A percentile compares a stretch with the other conserved stretches of the same genome.
Conservation (phyloP, 2,797 vertebrate species). For the Otolemur crassicaudatus region DNA sequence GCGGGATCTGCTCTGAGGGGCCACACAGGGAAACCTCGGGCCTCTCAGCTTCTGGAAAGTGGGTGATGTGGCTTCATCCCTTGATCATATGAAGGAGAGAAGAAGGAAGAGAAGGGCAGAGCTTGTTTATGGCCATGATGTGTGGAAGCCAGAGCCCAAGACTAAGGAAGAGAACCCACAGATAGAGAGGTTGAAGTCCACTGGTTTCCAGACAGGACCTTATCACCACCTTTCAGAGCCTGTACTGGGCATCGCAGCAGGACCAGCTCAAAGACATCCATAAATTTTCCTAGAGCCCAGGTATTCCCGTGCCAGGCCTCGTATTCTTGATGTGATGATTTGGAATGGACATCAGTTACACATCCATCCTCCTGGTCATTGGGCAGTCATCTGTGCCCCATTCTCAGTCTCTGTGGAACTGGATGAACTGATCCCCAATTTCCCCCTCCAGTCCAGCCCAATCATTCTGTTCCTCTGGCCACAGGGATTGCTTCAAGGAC, state of each 20-base stretch:
- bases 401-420: background rate
- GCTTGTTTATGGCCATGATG: background rate
- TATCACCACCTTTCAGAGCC: background rate
- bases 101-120: background rate
- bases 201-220: background rate
- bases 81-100: background rate
- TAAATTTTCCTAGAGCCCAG: background rate
- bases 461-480: background rate
- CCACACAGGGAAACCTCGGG: background rate
- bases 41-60: background rate
- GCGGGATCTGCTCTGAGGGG: background rate
- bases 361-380: background rate
- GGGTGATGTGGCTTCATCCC: background rate
- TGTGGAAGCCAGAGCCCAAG: background rate
- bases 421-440: background rate
- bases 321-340: background rate
- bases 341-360: rapidly evolving
- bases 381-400: background rate
- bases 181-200: background rate
- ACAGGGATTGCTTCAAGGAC: background rate
- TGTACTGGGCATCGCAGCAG: background rate
- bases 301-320: background rate
- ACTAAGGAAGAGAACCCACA: background rate
- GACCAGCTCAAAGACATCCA: background rate
- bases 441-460: background rate